Evolutionary conservation across 2,113 vertebrate species (phyloP).

Genomic region (Mola mola): DNA sequence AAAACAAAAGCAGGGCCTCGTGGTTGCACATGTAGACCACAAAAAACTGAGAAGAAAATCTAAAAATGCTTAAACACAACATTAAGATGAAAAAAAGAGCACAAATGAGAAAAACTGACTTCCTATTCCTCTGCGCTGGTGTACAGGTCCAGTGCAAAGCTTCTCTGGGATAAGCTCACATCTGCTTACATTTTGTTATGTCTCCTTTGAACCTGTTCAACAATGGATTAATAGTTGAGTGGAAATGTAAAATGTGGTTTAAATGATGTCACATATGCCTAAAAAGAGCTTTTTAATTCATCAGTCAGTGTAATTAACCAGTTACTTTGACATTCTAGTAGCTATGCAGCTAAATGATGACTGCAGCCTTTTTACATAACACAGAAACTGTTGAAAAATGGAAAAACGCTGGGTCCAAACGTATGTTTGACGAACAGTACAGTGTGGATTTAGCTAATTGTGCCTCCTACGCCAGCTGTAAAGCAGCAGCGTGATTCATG

Average conservation of each 20-base stretch:
- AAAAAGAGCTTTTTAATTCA: conserved; percentile 6
- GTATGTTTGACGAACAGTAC: background rate
- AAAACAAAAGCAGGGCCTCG: conserved; percentile 21
- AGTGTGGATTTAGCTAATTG: conserved; percentile 8
- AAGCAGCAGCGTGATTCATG: conserved; percentile 14
- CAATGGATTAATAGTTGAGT: conserved; percentile 29
- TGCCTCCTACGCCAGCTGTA: conserved; percentile 27
- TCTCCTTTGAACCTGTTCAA: conserved; percentile 14
- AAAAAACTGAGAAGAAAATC: conserved; percentile 16
- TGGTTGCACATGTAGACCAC: too few species aligned
- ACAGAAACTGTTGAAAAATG: conserved; percentile 5
- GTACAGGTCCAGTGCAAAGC: background rate
- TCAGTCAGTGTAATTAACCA: conserved; percentile 17
- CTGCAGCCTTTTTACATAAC: conserved; percentile 23
- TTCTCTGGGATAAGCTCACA: conserved; percentile 25
- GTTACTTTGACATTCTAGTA: conserved; percentile 21
- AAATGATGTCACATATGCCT: conserved; percentile 8
- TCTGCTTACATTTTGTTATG: conserved; percentile 17
- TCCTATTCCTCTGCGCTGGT: conserved; percentile 15
- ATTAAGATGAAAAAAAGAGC: conserved; percentile 41
- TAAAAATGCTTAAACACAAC: background rate
- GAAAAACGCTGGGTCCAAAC: background rate
- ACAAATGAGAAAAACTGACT: conserved; percentile 1
- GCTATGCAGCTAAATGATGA: conserved; percentile 19
- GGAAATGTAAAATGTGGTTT: conserved; percentile 24